A percentile compares a stretch with the other conserved stretches of the same genome.
phyloP scores from a whole-genome alignment of 2,797 vertebrate genomes.

The Buphagus erythrorhynchus region DNA sequence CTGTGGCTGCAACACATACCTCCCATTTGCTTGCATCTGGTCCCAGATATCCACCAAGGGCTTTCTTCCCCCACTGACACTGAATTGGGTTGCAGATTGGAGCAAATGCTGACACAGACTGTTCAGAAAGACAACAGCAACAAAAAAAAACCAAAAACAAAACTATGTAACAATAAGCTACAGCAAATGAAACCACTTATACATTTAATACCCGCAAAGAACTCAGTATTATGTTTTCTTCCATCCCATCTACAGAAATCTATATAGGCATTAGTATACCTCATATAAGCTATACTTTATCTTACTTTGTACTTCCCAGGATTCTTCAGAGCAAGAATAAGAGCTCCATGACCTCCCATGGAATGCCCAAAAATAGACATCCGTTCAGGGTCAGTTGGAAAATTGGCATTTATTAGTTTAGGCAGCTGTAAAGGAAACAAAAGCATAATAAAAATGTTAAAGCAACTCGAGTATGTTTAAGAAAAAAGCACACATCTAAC shows the following conservation, averaged over 20 bases:
- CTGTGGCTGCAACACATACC: slow-evolving; percentile 73
- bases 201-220: not conserved
- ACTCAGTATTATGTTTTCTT: not conserved
- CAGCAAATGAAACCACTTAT: not conserved
- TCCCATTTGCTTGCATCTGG: slow-evolving; percentile 89
- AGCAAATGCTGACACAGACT: slow-evolving; percentile 94
- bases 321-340: slow-evolving; percentile 91
- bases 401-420: slow-evolving; percentile 89
- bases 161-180: not conserved
- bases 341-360: slow-evolving; percentile 95
- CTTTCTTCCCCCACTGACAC: slow-evolving; percentile 96
- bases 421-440: slow-evolving; percentile 84
- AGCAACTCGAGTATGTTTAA: not conserved
- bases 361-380: slow-evolving; percentile 95
- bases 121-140: slow-evolving; percentile 5
- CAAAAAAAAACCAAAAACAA: not conserved
- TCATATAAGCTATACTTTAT: not conserved
- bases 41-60: slow-evolving; percentile 91
- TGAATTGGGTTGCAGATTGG: slow-evolving; percentile 95
- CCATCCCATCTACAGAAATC: not conserved
- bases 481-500: not conserved
- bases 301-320: slow-evolving; percentile 93
- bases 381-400: slow-evolving; percentile 87
- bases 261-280: not conserved
- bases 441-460: not conserved